A percentile compares a stretch with the other conserved stretches of the same genome.
Evolutionary conservation across 2,797 vertebrate genomes (phyloP).

Genomic region (Pangasius djambal): DNA sequence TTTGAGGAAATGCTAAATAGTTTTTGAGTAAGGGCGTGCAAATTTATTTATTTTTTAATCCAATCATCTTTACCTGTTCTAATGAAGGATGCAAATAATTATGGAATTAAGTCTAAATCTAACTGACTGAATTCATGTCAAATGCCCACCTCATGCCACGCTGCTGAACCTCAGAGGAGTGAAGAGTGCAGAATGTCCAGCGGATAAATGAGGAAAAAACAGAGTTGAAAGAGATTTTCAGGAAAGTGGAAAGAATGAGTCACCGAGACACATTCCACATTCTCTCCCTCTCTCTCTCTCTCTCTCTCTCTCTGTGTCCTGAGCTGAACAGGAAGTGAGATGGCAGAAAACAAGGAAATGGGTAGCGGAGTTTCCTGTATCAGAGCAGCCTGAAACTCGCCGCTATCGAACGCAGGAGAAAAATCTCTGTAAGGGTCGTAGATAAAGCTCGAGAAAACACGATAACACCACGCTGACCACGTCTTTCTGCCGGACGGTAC

Average conservation of each 20-base stretch:
- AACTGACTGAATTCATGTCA: background rate
- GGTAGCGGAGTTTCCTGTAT: constrained; percentile 24
- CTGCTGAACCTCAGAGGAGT: background rate
- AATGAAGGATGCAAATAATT: background rate
- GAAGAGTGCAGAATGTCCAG: background rate
- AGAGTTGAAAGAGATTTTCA: constrained; percentile 18
- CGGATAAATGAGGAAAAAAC: background rate
- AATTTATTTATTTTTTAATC: background rate
- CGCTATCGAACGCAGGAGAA: background rate
- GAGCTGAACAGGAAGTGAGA: constrained; percentile 47
- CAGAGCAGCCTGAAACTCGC: background rate
- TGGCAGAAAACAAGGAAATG: constrained; percentile 50
- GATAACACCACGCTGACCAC: background rate
- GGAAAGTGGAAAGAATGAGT: constrained; percentile 47
- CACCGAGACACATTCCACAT: constrained; percentile 34
- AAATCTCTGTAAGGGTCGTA: background rate
- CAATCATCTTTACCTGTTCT: background rate
- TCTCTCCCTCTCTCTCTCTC: background rate
- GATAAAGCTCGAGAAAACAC: background rate
- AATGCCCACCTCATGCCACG: background rate
- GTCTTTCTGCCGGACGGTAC: background rate
- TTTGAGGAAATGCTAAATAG: background rate
- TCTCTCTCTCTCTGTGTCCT: background rate
- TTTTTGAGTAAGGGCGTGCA: background rate
- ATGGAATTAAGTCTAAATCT: background rate